phyloP scores from a whole-genome alignment of 1,140 invertebrate species.

The Archegozetes longisetosus region DNA sequence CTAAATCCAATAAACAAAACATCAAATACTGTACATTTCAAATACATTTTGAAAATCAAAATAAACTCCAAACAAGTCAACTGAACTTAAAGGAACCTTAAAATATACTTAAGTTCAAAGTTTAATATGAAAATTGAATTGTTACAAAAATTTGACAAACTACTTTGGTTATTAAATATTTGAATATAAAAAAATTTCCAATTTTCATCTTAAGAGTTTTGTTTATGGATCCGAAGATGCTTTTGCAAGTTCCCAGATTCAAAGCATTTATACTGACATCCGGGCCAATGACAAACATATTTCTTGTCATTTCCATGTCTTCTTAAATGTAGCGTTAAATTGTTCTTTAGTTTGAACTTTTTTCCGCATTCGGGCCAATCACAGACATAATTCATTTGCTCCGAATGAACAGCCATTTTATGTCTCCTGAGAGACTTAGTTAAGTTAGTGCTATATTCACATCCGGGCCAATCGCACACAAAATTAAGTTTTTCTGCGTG shows the following conservation, averaged over 20 bases:
- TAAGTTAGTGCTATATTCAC: conserved; percentile 3
- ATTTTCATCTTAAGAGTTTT: no score
- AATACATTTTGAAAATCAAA: no score
- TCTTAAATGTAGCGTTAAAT: not conserved
- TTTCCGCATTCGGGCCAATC: conserved; percentile 12
- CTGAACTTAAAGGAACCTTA: no score
- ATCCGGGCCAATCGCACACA: conserved; percentile 4
- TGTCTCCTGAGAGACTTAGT: not conserved
- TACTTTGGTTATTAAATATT: no score
- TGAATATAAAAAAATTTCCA: no score
- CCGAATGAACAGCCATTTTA: conserved; percentile 1
- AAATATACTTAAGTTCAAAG: no score
- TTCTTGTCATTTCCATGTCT: conserved; percentile 6
- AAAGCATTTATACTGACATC: conserved; percentile 10
- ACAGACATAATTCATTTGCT: not conserved
- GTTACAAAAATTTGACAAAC: no score
- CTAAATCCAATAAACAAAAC: no score
- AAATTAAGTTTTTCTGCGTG: conserved; percentile 2
- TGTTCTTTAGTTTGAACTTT: not conserved
- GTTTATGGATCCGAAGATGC: conserved; percentile 4
- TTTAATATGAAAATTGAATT: no score
- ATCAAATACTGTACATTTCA: no score
- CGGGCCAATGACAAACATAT: conserved; percentile 4
- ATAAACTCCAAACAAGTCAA: no score
- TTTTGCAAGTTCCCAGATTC: conserved; percentile 5